Conservation (phyloP, 2,113 vertebrate genomes). For the Rhynchopsitta pachyrhyncha region DNA sequence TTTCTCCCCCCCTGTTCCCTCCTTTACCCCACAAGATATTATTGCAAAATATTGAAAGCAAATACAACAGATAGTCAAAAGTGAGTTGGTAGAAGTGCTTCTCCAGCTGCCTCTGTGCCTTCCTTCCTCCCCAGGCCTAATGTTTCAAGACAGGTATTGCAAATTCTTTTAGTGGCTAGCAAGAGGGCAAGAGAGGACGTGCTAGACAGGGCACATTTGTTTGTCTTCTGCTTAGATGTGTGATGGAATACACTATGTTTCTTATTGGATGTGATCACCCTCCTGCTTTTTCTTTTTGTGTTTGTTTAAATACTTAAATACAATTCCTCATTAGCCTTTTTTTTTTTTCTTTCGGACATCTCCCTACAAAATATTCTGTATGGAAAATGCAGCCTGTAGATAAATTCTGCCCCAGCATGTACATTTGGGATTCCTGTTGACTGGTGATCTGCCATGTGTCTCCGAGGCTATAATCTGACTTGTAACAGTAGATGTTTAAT, state of each 20-base stretch:
- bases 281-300: not conserved
- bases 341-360: not conserved
- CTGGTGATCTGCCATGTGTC: not conserved
- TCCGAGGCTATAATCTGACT: not conserved
- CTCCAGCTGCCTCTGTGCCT: not conserved
- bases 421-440: not conserved
- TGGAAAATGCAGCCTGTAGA: not conserved
- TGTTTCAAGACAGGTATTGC: not conserved
- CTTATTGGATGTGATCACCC: not conserved
- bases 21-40: not conserved
- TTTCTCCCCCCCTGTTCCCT: not conserved
- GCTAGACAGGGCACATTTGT: not conserved
- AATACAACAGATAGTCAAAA: not conserved
- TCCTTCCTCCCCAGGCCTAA: not conserved
- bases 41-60: not conserved
- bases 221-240: not conserved
- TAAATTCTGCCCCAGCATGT: not conserved
- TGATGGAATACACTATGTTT: not conserved
- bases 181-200: not conserved
- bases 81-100: not conserved
- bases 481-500: not conserved
- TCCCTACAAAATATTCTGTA: not conserved
- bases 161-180: not conserved
- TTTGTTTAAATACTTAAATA: not conserved
- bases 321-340: not conserved